A percentile compares a stretch with the other conserved stretches of the same genome.
Conservation (phyloP, 1,140 invertebrate genomes). For the Solenopsis fugax region DNA sequence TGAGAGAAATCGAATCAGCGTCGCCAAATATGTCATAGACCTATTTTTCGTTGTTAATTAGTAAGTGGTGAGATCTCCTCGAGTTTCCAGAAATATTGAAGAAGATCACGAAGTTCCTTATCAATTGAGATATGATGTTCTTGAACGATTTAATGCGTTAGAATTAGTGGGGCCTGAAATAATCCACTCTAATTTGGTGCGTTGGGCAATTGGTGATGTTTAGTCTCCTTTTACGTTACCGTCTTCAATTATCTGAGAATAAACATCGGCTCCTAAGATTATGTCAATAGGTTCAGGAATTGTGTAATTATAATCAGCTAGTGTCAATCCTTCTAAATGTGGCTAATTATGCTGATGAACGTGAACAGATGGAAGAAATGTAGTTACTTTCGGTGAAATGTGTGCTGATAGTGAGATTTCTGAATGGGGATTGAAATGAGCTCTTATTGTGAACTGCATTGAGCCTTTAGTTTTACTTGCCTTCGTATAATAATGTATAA, state of each 20-base stretch:
- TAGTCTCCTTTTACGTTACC: background rate
- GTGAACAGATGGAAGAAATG: background rate
- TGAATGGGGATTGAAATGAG: background rate
- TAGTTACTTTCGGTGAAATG: background rate
- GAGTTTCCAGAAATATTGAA: background rate
- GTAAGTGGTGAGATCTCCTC: background rate
- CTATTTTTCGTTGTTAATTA: too few relatives aligned
- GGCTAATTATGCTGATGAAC: background rate
- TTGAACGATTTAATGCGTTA: background rate
- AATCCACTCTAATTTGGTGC: background rate
- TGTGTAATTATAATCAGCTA: background rate
- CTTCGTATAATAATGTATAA: constrained; percentile 55
- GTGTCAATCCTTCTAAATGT: background rate
- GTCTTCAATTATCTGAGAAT: background rate
- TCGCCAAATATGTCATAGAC: too few relatives aligned
- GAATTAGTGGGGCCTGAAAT: background rate
- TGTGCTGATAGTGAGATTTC: background rate
- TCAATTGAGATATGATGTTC: background rate
- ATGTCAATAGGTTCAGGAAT: background rate
- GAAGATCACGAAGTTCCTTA: background rate
- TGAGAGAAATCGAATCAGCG: too few relatives aligned
- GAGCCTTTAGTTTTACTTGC: constrained; percentile 56
- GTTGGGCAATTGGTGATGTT: background rate
- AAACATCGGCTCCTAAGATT: background rate
- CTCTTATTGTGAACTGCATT: background rate